Base-by-base conservation (phyloP, 2,888 invertebrate genomes). In the Drepana falcataria region DNA sequence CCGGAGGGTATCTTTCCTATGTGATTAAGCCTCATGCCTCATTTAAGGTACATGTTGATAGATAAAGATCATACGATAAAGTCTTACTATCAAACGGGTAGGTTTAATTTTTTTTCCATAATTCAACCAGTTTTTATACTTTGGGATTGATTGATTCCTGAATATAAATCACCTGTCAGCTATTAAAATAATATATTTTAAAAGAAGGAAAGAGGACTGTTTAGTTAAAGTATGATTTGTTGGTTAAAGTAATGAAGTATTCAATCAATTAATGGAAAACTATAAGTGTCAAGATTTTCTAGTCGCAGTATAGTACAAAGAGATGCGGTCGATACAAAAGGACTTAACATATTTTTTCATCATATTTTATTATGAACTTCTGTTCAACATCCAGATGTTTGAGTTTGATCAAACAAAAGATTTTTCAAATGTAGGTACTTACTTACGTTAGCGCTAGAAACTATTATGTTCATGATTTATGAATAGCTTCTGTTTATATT, bases 341-440 rank as follows among this genome's bases (percentile, higher is more conserved):
- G 91, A 90, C 88, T 90, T 89, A 87, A 83, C 85, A 83, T 85
- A 88, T 88, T 89, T 91, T 87, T 90, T 90, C 85, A 81, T 86
- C 81, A 87, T 89, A 87, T 87, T 88, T 89, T 89, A 89, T 89
- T 89, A 91, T 91, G 89, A 91, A 90, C 88, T 90, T 87, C 89
- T 91, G 89, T 84, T 86, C 84, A 85, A 79, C 83, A 84, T 89
- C 91, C 90, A 90, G 90, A 90, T 89, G 90, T 88, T 85, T 81
- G 74, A 83, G 76, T 82, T 76, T 83, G 88, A 88, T 90, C 89
- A 90, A 90, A 91, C 91, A 89, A 88, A 88, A 87, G 86, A 86
- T 85, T 85, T 85, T 87, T 88, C 83, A 85, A 81, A 82, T 81
- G 76, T 21, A 21, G 21, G 21, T 21, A 21, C 21, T 21, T 83